These are phyloP conservation scores for Drosophila neoperkinsi DNA, from an alignment of 2,888 invertebrate genomes.

Conservation along the genomic window DNA sequence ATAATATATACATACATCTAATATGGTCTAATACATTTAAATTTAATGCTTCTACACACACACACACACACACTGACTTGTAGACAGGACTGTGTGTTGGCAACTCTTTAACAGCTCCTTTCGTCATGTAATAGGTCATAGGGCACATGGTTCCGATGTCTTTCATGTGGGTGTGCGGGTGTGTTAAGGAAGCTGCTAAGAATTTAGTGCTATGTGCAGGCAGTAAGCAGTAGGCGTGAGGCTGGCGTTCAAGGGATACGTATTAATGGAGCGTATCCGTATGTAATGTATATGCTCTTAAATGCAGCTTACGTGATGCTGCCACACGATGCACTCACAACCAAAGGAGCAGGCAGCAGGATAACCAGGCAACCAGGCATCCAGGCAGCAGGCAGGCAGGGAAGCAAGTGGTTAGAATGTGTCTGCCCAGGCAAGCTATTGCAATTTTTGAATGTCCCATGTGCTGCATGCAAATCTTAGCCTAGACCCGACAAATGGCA, in stretches of 20 bases:
- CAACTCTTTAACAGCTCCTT: conserved; percentile 72
- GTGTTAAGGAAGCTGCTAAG: conserved; percentile 43
- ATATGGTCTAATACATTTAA: conserved; percentile 55
- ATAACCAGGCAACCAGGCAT: conserved; percentile 21
- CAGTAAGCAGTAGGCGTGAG: conserved; percentile 65
- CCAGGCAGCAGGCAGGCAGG: conserved; percentile 5
- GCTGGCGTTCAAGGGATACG: conserved; percentile 76
- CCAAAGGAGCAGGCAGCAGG: conserved; percentile 33
- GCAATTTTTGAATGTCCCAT: conserved; percentile 70
- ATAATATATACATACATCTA: conserved; percentile 43
- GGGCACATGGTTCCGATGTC: conserved; percentile 49
- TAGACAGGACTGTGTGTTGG: conserved; percentile 34
- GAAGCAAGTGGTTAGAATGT: conserved; percentile 9
- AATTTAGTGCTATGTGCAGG: conserved; percentile 53
- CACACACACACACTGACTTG: neutral
- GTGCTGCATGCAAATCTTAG: conserved; percentile 78
- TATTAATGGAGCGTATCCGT: conserved; percentile 82
- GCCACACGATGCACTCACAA: conserved; percentile 30
- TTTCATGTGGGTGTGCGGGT: conserved; percentile 13
- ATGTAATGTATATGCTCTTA: conserved; percentile 81
- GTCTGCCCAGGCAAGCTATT: conserved; percentile 55
- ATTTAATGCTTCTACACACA: conserved; percentile 39
- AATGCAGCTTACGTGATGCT: conserved; percentile 81
- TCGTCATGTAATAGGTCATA: conserved; percentile 77
- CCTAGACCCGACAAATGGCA: conserved; percentile 70